Evolutionary conservation across 2,113 vertebrate genomes (phyloP), one percentile per base, ranked within the genome.

Genomic region (Rhinolophus sinicus): DNA sequence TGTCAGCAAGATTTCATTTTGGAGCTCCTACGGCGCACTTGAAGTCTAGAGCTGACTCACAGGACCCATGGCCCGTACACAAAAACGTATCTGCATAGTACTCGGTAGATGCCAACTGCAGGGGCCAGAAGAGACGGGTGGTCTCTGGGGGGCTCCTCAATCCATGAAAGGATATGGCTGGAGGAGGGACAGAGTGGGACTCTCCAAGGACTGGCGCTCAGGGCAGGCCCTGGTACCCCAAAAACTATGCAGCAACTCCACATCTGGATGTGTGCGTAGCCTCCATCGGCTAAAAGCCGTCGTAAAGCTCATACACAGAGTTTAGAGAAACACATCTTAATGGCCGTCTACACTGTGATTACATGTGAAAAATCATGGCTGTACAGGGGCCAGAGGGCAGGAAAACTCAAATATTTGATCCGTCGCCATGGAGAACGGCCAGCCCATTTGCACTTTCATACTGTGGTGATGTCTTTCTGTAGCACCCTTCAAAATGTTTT

Each of bases 51-150:
- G 1, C 52, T 18, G 24, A 15, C 22, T 3, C 35, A 6, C 5
- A 0, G 0, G 19, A 8, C 58, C 54, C 56, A 2, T 0, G 10
- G 19, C 24, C n/a, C 6, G 50, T 9, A 16, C 26, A 10, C 3
- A 0, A 1, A 50, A 2, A 12, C 15, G 40, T 28, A 3, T 44
- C 47, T 60, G 38, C 1, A 1, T 0, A 2, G 73, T 6, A 3
- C 10, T 50, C 89, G 24, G 38, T 2, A 60, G 78, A 21, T 14
- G 24, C 16, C 24, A 47, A n/a, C 19, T 58, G 33, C 3, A 28
- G 6, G 38, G 38, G 19, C 3, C 21, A n/a, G 72, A 26, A n/a
- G 19, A 44, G 28, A 10, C 18, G 26, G 22, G 7, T 67, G 67
- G 13, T 24, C 38, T 76, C 26, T 62, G 28, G 4, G 35, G 13